A percentile compares a stretch with the other conserved stretches of the same genome.
Evolutionary conservation across 2,797 vertebrate species (phyloP).

Genomic region (Sus cebifrons): DNA sequence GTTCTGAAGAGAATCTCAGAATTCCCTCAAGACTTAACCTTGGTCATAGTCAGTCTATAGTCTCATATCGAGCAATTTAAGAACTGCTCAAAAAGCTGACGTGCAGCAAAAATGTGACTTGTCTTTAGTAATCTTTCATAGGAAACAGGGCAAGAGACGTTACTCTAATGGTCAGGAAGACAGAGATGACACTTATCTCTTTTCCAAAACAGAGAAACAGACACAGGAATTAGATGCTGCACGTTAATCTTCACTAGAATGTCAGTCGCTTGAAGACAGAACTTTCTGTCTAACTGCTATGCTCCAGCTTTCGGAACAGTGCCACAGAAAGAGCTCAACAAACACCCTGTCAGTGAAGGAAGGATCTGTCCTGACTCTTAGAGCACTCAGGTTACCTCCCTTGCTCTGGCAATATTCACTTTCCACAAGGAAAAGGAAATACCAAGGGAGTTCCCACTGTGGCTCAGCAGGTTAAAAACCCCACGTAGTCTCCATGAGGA

Average conservation of each 20-base stretch:
- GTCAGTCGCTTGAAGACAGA: not conserved
- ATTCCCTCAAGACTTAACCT: conserved; percentile 26
- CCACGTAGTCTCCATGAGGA: too few species aligned
- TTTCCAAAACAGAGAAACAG: not conserved
- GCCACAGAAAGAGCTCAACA: not conserved
- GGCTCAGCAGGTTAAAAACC: too few species aligned
- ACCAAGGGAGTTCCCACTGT: not conserved
- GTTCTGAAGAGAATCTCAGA: conserved; percentile 10
- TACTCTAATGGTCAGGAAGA: not conserved
- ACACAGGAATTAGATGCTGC: not conserved
- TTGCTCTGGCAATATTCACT: conserved; percentile 22
- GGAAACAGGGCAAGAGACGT: not conserved
- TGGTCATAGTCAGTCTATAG: not conserved
- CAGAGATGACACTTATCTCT: not conserved
- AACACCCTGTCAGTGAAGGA: not conserved
- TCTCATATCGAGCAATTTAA: not conserved
- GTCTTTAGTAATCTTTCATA: not conserved
- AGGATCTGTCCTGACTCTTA: not conserved
- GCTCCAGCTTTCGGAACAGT: not conserved
- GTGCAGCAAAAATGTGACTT: not conserved
- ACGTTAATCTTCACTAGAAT: not conserved
- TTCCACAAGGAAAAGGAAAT: conserved; percentile 51
- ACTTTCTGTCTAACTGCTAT: not conserved
- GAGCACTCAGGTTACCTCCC: not conserved
- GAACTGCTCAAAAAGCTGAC: conserved; percentile 40